Evolutionary conservation across 2,113 vertebrate genomes (phyloP), one percentile per base, ranked within the genome.

Genomic region (Genyomyrus donnyi): DNA sequence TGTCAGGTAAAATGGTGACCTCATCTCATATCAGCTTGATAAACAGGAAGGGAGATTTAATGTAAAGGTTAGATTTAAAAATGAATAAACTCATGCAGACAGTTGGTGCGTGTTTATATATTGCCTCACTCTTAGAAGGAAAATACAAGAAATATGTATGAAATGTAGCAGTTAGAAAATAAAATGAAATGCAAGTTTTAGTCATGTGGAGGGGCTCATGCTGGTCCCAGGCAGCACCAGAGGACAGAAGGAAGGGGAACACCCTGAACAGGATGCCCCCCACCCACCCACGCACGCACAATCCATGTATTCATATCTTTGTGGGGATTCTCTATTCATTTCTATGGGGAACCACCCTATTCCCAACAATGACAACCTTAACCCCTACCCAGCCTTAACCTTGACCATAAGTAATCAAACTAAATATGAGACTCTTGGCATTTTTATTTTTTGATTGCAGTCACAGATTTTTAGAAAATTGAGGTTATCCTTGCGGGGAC

Each of bases 1-100:
- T 94, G 95, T 95, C 93, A 93, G 92, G 91, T 91, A 90, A 93
- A 92, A 93, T 91, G 53, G 91, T 95, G 95, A 96, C 92, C 93
- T 96, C 93, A 95, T 94, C 93, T 93, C 66, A 93, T 92, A 46
- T 93, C 93, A 92, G 89, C 90, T 91, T 85, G 91, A 92, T 91
- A 91, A 56, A 19, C n/a, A 49, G 46, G 85, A 53, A 87, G 13
- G 27, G 48, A 52, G 85, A 48, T 87, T 48, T 80, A 80, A 80
- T 42, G 15, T 19, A 42, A 39, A 80, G 35, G 35, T 80, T 80
- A 80, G 74, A 19, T 80, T 39, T 80, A 19, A 42, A 80, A 80
- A 80, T 70, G 11, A 70, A 70, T 70, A 42, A 80, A 80, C 35
- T 80, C 74, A 42, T 42, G 62, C 62, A 39, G 70, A 39, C 31